Evolutionary conservation across 2,797 vertebrate genomes (phyloP).

Genomic region (Delichon dasypus): DNA sequence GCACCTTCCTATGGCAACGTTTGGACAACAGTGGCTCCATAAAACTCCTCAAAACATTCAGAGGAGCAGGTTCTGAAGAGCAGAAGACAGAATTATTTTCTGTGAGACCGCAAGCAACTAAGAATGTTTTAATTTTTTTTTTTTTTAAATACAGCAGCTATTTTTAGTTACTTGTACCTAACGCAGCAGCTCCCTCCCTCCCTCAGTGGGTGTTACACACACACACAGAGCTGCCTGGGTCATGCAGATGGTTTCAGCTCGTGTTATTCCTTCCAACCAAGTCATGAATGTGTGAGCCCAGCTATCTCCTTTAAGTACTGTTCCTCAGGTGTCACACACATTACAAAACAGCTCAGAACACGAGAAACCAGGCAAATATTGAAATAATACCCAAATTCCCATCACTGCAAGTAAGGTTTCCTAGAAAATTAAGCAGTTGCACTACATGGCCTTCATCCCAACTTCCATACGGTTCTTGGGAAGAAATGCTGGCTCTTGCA

Average conservation of each 20-base stretch:
- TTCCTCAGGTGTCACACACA: neutral
- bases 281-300: neutral
- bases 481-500: neutral
- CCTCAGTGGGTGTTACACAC: neutral
- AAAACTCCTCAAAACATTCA: neutral
- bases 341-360: neutral
- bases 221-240: rapidly evolving
- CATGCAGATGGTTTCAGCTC: neutral
- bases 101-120: neutral
- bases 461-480: neutral
- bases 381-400: neutral
- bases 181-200: neutral
- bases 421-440: neutral
- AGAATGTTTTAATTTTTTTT: rapidly evolving
- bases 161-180: neutral
- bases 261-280: neutral
- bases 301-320: neutral
- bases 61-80: neutral
- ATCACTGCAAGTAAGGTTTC: neutral
- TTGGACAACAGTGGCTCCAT: neutral
- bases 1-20: neutral
- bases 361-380: neutral
- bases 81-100: neutral
- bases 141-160: neutral
- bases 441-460: rapidly evolving